phyloP scores from a whole-genome alignment of 2,797 vertebrate genomes.

The Alca torda region DNA sequence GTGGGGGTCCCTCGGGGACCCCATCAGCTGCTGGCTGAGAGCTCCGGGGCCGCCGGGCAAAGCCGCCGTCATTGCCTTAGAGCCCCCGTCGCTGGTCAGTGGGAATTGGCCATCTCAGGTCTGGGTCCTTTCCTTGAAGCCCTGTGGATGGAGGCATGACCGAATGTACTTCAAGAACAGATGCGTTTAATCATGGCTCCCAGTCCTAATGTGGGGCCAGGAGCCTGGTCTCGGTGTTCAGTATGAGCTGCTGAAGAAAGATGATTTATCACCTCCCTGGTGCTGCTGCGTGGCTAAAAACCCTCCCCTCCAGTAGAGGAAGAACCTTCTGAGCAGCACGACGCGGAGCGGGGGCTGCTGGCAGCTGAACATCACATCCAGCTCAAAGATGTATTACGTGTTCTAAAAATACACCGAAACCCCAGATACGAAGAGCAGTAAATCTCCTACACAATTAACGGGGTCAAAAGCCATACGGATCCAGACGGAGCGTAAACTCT shows the following conservation, averaged over 20 bases:
- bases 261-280: fast-evolving
- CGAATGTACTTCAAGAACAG: background rate
- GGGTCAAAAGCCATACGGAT: background rate
- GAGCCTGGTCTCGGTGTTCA: background rate
- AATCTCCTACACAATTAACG: background rate
- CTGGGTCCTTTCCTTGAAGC: background rate
- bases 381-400: fast-evolving
- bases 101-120: background rate
- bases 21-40: background rate
- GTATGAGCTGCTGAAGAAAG: background rate
- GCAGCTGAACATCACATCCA: background rate
- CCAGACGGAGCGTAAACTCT: fast-evolving
- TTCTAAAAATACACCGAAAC: background rate
- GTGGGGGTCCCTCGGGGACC: background rate
- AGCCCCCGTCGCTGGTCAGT: fast-evolving
- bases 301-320: background rate
- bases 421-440: background rate
- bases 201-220: background rate
- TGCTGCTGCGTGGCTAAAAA: background rate
- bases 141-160: background rate
- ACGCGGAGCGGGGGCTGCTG: background rate
- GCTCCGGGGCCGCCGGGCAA: background rate
- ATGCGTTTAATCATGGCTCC: background rate
- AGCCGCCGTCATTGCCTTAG: background rate
- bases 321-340: background rate